A percentile compares a stretch with the other conserved stretches of the same genome.
Evolutionary conservation across 2,888 invertebrate species (phyloP).

Genomic region (Lacanobia oleracea): DNA sequence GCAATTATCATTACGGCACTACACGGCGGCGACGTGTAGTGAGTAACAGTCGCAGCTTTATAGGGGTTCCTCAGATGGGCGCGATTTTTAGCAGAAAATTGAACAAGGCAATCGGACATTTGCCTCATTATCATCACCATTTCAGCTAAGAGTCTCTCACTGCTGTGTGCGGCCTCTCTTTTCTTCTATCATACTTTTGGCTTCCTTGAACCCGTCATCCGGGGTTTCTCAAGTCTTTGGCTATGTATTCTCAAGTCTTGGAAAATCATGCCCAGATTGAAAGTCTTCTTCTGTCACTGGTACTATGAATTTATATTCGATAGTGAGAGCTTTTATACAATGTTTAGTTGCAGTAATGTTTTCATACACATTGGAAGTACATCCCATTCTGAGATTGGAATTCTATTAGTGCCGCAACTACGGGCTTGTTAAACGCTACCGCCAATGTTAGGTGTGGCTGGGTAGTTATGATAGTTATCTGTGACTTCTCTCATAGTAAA

Average conservation of each 20-base stretch:
- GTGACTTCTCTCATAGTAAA: conserved; percentile 24
- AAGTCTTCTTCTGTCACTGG: neutral
- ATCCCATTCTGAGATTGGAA: neutral
- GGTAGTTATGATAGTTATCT: conserved; percentile 36
- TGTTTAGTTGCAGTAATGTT: neutral
- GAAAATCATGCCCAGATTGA: neutral
- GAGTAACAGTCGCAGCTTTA: conserved; percentile 12
- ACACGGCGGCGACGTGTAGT: conserved; percentile 22
- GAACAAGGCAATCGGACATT: neutral
- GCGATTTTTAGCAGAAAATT: neutral
- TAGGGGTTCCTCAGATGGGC: conserved; percentile 12
- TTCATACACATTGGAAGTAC: neutral
- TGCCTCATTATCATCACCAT: neutral
- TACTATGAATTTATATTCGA: neutral
- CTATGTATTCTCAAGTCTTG: neutral
- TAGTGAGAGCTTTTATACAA: neutral
- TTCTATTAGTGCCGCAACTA: neutral
- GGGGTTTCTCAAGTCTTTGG: neutral
- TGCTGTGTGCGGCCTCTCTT: neutral
- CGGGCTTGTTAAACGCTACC: neutral
- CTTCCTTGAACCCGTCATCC: neutral
- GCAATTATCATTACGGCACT: conserved; percentile 58
- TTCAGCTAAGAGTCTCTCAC: neutral
- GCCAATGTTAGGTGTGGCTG: conserved; percentile 14
- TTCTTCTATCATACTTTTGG: neutral